Conservation (phyloP, 2,888 invertebrate species). For the Glaucopsyche alexis region DNA sequence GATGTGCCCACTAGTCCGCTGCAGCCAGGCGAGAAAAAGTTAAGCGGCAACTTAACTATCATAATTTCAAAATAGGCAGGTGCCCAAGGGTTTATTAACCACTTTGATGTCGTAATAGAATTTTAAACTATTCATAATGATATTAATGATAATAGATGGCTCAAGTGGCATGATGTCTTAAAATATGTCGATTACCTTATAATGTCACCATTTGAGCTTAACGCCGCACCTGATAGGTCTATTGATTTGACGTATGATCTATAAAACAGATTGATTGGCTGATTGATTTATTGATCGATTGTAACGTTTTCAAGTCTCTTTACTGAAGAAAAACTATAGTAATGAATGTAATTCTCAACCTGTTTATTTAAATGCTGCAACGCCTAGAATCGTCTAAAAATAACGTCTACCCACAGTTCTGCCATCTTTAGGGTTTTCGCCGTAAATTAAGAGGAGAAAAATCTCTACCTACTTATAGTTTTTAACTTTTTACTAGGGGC, state of each 20-base stretch:
- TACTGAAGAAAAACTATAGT: too few species aligned
- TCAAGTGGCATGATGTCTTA: neutral
- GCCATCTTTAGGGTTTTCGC: too few species aligned
- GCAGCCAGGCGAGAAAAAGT: constrained; percentile 3
- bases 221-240: neutral
- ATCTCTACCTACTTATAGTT: too few species aligned
- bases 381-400: too few species aligned
- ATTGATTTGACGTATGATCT: neutral
- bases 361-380: too few species aligned
- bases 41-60: constrained; percentile 1
- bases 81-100: neutral
- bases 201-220: neutral
- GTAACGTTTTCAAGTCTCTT: too few species aligned
- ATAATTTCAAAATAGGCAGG: neutral
- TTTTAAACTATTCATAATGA: constrained; percentile 23
- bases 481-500: too few species aligned
- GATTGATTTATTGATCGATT: too few species aligned
- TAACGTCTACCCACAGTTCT: too few species aligned
- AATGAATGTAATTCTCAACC: too few species aligned
- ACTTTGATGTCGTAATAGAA: constrained; percentile 21
- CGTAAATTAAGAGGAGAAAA: too few species aligned
- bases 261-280: too few species aligned
- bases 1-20: neutral
- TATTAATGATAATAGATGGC: neutral
- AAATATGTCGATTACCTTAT: neutral